Evolutionary conservation across 2,888 invertebrate species (phyloP).

Genomic region (Cyrtodaria siliqua): DNA sequence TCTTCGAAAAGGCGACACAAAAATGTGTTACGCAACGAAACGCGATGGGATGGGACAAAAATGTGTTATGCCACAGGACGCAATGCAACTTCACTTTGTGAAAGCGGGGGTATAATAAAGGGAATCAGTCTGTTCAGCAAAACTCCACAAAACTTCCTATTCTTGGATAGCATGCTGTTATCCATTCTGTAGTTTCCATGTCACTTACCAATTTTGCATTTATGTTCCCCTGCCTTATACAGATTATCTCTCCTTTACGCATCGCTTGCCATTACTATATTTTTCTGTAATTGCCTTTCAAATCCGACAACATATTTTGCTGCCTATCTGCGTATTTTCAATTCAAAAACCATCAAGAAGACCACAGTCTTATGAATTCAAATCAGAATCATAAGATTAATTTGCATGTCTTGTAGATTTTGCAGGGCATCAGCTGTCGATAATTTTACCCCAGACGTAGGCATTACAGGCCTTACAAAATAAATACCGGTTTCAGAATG

Average conservation of each 20-base stretch:
- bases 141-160: no score
- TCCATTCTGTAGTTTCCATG: background rate
- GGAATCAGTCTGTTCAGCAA: no score
- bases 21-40: no score
- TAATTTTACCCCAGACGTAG: constrained; percentile 46
- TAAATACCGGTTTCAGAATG: constrained; percentile 56
- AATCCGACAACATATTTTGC: constrained; percentile 27
- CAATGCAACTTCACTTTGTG: no score
- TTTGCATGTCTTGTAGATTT: constrained; percentile 62
- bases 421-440: constrained; percentile 23
- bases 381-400: constrained; percentile 51
- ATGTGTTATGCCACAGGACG: no score
- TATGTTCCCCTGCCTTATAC: background rate
- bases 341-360: constrained; percentile 39
- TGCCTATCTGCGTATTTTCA: constrained; percentile 41
- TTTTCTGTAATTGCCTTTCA: constrained; percentile 17
- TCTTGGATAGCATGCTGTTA: no score
- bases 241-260: background rate
- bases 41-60: no score
- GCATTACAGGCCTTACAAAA: constrained; percentile 60
- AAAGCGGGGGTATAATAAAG: no score
- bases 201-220: constrained; percentile 6
- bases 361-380: constrained; percentile 54
- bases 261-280: background rate
- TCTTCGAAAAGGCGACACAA: no score